phyloP scores from a whole-genome alignment of 2,797 vertebrate genomes.

The Poeciliopsis presidionis region DNA sequence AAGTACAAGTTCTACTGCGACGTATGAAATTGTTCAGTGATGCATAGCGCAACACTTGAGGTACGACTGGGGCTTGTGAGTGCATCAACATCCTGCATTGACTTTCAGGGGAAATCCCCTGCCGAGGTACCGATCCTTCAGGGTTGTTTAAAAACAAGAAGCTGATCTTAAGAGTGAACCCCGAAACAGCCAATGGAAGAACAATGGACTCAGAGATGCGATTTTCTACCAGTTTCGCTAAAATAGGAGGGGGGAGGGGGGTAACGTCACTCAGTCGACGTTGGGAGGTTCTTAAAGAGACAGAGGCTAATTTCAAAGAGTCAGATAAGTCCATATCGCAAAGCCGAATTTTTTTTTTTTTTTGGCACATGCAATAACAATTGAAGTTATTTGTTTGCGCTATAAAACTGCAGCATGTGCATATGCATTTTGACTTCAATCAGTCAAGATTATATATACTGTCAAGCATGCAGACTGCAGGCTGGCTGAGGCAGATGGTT shows the following conservation, averaged over 20 bases:
- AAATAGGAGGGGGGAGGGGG: background rate
- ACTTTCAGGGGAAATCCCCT: conserved; percentile 10
- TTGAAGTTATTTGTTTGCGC: too few relatives aligned
- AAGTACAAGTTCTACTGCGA: background rate
- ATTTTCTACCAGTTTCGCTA: background rate
- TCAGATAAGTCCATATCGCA: too few relatives aligned
- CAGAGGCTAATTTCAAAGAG: too few relatives aligned
- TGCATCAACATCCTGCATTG: conserved; percentile 21
- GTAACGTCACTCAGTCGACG: too few relatives aligned
- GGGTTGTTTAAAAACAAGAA: background rate
- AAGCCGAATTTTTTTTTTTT: too few relatives aligned
- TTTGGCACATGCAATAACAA: too few relatives aligned
- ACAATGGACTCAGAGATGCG: background rate
- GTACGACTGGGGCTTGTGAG: conserved; percentile 16
- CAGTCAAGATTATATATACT: background rate
- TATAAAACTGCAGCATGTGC: too few relatives aligned
- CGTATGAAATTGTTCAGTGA: too few relatives aligned
- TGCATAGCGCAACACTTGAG: background rate
- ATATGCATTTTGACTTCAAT: background rate
- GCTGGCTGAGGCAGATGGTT: background rate
- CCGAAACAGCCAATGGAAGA: background rate
- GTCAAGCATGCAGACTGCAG: background rate
- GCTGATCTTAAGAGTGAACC: background rate
- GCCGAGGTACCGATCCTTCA: background rate
- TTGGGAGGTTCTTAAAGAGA: too few relatives aligned